Evolutionary conservation across 1,140 invertebrate species (phyloP).

Genomic region (Zaprionus ornatus): DNA sequence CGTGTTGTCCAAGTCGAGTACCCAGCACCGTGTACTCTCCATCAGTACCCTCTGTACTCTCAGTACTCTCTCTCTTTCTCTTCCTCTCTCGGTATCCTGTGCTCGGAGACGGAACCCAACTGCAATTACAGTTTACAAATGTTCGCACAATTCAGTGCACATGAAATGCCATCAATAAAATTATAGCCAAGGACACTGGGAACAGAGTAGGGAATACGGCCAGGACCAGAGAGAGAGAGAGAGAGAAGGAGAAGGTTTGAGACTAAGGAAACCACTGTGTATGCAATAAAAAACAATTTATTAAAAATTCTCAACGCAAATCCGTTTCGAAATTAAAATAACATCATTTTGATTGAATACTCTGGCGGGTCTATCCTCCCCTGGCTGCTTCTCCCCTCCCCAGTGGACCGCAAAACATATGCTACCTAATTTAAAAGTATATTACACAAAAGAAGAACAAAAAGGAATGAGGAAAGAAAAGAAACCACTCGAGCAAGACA

Average conservation of each 20-base stretch:
- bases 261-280: background rate
- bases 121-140: slow-evolving; percentile 78
- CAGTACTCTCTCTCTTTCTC: background rate
- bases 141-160: slow-evolving; percentile 69
- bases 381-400: background rate
- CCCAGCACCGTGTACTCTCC: background rate
- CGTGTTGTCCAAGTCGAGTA: slow-evolving; percentile 36
- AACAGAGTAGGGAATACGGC: background rate
- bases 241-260: background rate
- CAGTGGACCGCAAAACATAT: slow-evolving; percentile 70
- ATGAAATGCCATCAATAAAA: slow-evolving; percentile 80
- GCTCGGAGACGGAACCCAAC: slow-evolving; percentile 33
- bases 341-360: slow-evolving; percentile 80
- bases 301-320: slow-evolving; percentile 80
- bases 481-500: slow-evolving; percentile 50
- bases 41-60: background rate
- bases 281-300: slow-evolving; percentile 70
- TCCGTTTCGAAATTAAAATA: slow-evolving; percentile 76
- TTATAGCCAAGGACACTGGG: slow-evolving; percentile 63
- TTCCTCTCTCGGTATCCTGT: background rate
- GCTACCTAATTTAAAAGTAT: slow-evolving; percentile 74
- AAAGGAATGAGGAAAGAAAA: slow-evolving; percentile 20
- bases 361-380: slow-evolving; percentile 19
- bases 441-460: slow-evolving; percentile 61
- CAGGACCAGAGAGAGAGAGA: background rate